Conservation (phyloP, 2,113 vertebrate species). For the Carassius carassius region DNA sequence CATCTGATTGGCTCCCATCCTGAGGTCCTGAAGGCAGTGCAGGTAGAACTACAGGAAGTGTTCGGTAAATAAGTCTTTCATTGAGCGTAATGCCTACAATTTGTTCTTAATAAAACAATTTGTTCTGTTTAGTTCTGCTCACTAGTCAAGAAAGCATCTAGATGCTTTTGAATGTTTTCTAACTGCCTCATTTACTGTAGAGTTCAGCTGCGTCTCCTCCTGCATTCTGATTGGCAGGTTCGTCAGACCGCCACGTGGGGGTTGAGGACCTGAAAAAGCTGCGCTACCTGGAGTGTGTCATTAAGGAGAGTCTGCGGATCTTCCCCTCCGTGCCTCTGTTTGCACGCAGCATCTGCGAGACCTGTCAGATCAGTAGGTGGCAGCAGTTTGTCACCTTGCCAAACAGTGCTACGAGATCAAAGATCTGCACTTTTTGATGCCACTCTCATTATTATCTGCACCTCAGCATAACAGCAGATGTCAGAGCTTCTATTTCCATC, state of each 20-base stretch:
- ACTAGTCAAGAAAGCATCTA: background rate
- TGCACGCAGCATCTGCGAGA: conserved; percentile 75
- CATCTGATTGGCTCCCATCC: conserved; percentile 80
- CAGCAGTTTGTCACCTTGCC: conserved; percentile 33
- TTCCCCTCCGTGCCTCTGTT: conserved; percentile 84
- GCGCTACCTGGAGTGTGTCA: conserved; percentile 82
- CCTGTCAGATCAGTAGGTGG: conserved; percentile 78
- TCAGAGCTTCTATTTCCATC: conserved; percentile 47
- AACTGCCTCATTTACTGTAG: background rate
- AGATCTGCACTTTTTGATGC: conserved; percentile 21
- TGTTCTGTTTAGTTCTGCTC: background rate
- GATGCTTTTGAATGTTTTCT: conserved; percentile 2
- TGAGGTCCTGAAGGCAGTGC: conserved; percentile 77
- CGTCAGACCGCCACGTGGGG: conserved; percentile 66
- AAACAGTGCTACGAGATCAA: conserved; percentile 1
- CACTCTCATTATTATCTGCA: conserved; percentile 34
- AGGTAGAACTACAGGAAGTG: conserved; percentile 78
- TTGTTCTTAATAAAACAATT: background rate
- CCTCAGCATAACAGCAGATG: conserved; percentile 40
- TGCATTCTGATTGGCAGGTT: conserved; percentile 62
- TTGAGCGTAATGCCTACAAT: background rate
- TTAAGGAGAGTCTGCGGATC: conserved; percentile 84
- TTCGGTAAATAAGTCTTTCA: conserved; percentile 73
- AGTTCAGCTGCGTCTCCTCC: background rate
- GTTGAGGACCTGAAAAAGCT: conserved; percentile 80